These are phyloP conservation scores for Fopius arisanus DNA, from an alignment of 1,140 invertebrate genomes.

Conservation along the genomic window DNA sequence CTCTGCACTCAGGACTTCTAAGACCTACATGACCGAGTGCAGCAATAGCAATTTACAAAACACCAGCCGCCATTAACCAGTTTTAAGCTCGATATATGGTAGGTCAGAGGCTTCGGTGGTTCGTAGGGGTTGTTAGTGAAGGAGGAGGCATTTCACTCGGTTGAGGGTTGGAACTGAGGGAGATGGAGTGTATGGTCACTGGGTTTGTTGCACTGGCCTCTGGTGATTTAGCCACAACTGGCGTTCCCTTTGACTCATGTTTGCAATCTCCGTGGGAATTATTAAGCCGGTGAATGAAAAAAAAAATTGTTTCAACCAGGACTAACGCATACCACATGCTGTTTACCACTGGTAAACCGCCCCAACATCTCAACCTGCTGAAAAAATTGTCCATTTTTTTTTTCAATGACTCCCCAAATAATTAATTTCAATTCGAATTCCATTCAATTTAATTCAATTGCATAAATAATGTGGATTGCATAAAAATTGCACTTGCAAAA, in stretches of 20 bases:
- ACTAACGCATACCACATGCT: slow-evolving; percentile 15
- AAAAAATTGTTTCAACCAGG: neutral
- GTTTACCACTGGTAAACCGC: slow-evolving; percentile 10
- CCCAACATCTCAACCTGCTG: neutral
- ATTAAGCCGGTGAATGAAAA: slow-evolving; percentile 19
- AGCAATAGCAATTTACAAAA: slow-evolving; percentile 35
- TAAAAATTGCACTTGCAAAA: no score
- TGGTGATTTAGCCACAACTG: slow-evolving; percentile 22
- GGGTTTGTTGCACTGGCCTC: slow-evolving; percentile 4
- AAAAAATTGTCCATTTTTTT: neutral
- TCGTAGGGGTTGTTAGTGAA: slow-evolving; percentile 6
- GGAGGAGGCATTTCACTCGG: neutral
- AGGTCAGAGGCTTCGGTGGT: slow-evolving; percentile 15
- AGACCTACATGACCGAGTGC: neutral
- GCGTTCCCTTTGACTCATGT: slow-evolving; percentile 19
- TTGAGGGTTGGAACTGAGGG: neutral
- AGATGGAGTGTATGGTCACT: neutral
- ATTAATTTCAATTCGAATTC: neutral
- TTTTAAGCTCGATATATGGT: slow-evolving; percentile 38
- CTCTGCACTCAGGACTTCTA: neutral
- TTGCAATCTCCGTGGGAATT: slow-evolving; percentile 15
- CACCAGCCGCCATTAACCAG: slow-evolving; percentile 30
- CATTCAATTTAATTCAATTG: no score
- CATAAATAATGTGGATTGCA: no score
- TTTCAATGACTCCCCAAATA: no score